Evolutionary conservation across 2,888 invertebrate genomes (phyloP).

Genomic region (Diaprepes abbreviatus): DNA sequence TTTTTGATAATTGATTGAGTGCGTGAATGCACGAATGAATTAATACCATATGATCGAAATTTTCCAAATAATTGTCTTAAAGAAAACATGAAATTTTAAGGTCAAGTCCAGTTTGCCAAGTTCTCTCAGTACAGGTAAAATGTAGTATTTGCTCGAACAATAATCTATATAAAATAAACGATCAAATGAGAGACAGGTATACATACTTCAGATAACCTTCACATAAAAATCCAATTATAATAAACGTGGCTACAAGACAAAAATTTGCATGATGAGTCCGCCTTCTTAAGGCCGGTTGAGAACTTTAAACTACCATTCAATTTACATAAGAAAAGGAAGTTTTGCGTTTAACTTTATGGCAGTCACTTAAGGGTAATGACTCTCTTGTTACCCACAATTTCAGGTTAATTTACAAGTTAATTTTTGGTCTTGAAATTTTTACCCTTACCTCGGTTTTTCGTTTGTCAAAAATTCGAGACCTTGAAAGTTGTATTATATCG

Average conservation of each 20-base stretch:
- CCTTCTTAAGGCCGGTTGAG: slow-evolving; percentile 65
- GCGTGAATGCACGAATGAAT: no score
- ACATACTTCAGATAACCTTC: neutral
- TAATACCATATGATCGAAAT: no score
- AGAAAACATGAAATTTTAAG: no score
- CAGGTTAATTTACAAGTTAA: slow-evolving; percentile 46
- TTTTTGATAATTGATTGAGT: no score
- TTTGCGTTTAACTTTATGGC: slow-evolving; percentile 52
- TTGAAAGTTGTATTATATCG: neutral
- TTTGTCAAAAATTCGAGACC: neutral
- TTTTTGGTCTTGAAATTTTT: slow-evolving; percentile 30
- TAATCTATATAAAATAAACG: no score
- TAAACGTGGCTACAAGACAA: slow-evolving; percentile 56
- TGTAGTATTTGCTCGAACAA: no score
- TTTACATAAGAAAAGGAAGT: slow-evolving; percentile 66
- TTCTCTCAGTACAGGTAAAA: no score
- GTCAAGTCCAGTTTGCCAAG: no score
- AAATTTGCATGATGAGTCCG: slow-evolving; percentile 60
- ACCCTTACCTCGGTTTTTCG: neutral
- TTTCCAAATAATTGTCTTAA: no score
- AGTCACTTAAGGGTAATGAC: slow-evolving; percentile 45
- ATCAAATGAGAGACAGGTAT: slow-evolving; percentile 1
- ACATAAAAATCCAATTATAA: slow-evolving; percentile 60
- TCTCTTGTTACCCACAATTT: slow-evolving; percentile 44
- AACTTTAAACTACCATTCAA: slow-evolving; percentile 67